Conservation (phyloP, 2,888 invertebrate genomes). For the Ichneumoninae sp. region DNA sequence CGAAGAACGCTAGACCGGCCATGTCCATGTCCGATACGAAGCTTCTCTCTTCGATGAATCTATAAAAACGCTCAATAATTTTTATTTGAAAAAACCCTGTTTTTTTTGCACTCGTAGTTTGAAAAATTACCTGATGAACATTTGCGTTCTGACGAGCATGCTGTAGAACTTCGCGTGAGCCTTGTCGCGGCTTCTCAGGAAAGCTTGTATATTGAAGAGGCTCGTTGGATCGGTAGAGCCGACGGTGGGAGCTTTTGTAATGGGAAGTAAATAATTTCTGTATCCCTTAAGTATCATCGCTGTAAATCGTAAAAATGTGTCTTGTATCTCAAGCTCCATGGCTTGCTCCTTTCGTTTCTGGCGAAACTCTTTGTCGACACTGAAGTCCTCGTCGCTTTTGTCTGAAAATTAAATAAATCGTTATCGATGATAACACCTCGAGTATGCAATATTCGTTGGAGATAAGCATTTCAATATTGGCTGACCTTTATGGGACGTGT, state of each 20-base stretch:
- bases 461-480: background rate
- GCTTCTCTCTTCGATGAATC: conserved; percentile 99
- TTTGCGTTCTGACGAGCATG: conserved; percentile 96
- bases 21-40: conserved; percentile 98
- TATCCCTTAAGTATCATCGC: conserved; percentile 96
- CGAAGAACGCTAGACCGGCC: conserved; percentile 97
- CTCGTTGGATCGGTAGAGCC: conserved; percentile 98
- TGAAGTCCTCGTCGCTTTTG: conserved; percentile 80
- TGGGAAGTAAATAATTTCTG: conserved; percentile 93
- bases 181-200: conserved; percentile 95
- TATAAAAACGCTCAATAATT: background rate
- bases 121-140: conserved; percentile 89
- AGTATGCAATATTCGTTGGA: background rate
- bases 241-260: conserved; percentile 96
- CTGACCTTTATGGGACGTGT: conserved; percentile 77
- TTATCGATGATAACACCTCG: background rate
- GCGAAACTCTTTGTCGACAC: conserved; percentile 81
- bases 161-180: conserved; percentile 95
- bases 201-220: conserved; percentile 96
- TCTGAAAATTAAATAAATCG: conserved; percentile 68
- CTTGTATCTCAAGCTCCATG: conserved; percentile 97
- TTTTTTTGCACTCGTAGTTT: background rate
- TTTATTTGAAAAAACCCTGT: background rate
- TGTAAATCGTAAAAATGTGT: conserved; percentile 98
- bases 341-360: conserved; percentile 87